phyloP scores from a whole-genome alignment of 2,888 invertebrate genomes.

The Saturnia pavonia region DNA sequence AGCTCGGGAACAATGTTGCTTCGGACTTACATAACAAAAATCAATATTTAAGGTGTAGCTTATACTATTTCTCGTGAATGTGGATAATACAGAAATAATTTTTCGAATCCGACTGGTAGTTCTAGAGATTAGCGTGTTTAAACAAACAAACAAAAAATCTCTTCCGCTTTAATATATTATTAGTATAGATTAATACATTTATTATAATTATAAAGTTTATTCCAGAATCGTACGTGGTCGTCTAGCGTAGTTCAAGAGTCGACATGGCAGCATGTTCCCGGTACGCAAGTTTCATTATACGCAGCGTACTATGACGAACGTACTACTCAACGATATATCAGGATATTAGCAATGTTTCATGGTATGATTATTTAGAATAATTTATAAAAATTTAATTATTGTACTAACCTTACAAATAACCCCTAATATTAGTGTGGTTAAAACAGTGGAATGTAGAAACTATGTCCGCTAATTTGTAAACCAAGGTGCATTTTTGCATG shows the following conservation, averaged over 20 bases:
- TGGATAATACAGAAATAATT: no score
- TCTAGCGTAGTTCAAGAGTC: slow-evolving; percentile 34
- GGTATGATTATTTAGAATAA: slow-evolving; percentile 45
- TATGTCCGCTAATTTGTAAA: not conserved
- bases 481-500: not conserved
- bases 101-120: no score
- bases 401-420: slow-evolving; percentile 3
- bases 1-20: no score
- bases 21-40: no score
- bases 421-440: not conserved
- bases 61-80: no score
- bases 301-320: slow-evolving; percentile 81
- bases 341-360: slow-evolving; percentile 66
- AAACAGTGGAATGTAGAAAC: not conserved
- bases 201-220: slow-evolving; percentile 23
- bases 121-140: no score
- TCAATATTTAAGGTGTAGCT: no score
- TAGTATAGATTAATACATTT: not conserved
- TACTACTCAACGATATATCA: slow-evolving; percentile 61
- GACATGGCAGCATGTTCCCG: slow-evolving; percentile 66
- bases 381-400: not conserved
- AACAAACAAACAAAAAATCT: no score
- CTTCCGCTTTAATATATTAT: not conserved
- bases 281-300: slow-evolving; percentile 72
- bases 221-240: slow-evolving; percentile 68